Conservation (phyloP, 2,113 vertebrate species). For the Perca schrenkii region DNA sequence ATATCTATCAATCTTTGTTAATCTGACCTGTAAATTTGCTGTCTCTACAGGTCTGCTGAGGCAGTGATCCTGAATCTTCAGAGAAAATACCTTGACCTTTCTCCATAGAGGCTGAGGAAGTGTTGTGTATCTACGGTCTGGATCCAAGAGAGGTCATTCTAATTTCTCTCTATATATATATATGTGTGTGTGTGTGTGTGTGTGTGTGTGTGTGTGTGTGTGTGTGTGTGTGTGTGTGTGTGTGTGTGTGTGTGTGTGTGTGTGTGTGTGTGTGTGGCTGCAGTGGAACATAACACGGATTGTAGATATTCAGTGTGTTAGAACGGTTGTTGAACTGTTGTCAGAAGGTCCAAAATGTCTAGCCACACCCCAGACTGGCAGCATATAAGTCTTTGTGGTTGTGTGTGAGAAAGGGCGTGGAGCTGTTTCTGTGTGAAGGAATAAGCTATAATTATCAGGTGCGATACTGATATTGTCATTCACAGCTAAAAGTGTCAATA, state of each 20-base stretch:
- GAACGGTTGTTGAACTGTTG: conserved; percentile 44
- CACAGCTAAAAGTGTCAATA: neutral
- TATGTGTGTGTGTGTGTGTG: conserved; percentile 13
- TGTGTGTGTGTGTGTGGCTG: neutral
- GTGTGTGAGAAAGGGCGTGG: conserved; percentile 60
- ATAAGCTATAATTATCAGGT: conserved; percentile 65
- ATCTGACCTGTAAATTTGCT: conserved; percentile 83
- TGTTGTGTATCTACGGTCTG: neutral
- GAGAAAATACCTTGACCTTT: conserved; percentile 78
- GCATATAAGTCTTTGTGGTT: conserved; percentile 39
- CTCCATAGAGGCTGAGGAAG: conserved; percentile 82
- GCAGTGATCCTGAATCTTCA: conserved; percentile 83
- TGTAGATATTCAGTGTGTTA: conserved; percentile 53
- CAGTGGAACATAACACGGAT: conserved; percentile 47
- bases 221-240: conserved; percentile 3
- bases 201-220: neutral
- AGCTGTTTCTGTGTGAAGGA: conserved; percentile 34
- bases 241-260: conserved; percentile 9
- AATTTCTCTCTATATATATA: neutral
- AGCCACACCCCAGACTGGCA: conserved; percentile 46
- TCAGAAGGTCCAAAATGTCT: conserved; percentile 27
- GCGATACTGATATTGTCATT: neutral
- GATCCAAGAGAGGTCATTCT: conserved; percentile 15
- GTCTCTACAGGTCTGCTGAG: conserved; percentile 70
- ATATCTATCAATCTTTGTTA: neutral